These are phyloP conservation scores for Harpalus rufipes DNA, from an alignment of 2,888 invertebrate species.

Conservation along the genomic window DNA sequence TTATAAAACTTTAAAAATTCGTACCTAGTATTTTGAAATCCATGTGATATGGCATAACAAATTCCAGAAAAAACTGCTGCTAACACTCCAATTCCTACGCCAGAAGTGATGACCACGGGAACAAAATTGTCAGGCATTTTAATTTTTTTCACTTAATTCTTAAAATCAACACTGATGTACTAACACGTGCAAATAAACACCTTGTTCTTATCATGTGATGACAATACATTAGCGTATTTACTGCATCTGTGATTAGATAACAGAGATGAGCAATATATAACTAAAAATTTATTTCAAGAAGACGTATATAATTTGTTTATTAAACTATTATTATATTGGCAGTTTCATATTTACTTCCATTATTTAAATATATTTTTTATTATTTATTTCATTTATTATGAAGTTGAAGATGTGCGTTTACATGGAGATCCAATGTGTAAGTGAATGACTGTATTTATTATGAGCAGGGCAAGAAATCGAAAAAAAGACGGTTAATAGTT, in stretches of 20 bases:
- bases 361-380: no score
- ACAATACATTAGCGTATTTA: conserved; percentile 37
- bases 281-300: no score
- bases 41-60: conserved; percentile 82
- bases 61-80: conserved; percentile 86
- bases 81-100: conserved; percentile 82
- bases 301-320: no score
- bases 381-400: no score
- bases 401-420: no score
- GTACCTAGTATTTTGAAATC: conserved; percentile 80
- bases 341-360: no score
- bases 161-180: background rate
- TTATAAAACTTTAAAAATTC: conserved; percentile 69
- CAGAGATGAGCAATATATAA: background rate
- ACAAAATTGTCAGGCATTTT: conserved; percentile 32
- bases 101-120: conserved; percentile 78
- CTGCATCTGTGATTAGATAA: conserved; percentile 37
- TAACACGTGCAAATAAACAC: background rate
- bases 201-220: conserved; percentile 26
- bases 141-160: background rate
- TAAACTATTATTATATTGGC: no score
- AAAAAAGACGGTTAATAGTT: no score
- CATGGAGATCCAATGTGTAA: no score
- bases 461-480: no score
- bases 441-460: no score